Evolutionary conservation across 2,113 vertebrate species (phyloP), one percentile per base, ranked within the genome.

Genomic region (Gobio gobio): DNA sequence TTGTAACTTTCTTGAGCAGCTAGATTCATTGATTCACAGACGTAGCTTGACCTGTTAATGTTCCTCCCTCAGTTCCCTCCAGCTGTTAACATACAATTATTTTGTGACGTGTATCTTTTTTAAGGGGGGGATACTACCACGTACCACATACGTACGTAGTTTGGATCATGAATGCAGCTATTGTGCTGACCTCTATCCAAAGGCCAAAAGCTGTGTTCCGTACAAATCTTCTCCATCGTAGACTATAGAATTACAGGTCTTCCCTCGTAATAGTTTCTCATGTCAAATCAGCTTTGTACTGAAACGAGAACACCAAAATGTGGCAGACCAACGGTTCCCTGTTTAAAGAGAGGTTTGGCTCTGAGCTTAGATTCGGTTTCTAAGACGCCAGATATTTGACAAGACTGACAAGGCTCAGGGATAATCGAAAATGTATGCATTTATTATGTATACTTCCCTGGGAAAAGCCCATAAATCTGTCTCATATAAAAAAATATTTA

Each of bases 351-450:
- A 36, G 79, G 74, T 64, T 76, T 86, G 85, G 77, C 58, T 87
- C 80, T 84, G 51, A 59, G n/a, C 73, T 43, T 49, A 83, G 64
- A 63, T 90, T 86, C 88, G 74, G 40, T 83, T 89, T 85, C 43
- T 6, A 86, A 36, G 90, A 91, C 77, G 88, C 63, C 29, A 83
- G 89, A 92, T 91, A 86, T 89, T 87, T 78, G 91, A 29, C 87
- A 45, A 18, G 36, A 89, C 91, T 91, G 91, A 91, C 84, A 87
- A 87, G 86, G 86, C 82, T 88, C 84, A 61, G 70, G 83, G 86
- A 82, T 88, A 88, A 91, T 87, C 77, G 88, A 81, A 90, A 92
- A 91, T 91, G 87, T 82, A 90, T 91, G 88, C 84, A 70, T 88
- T 64, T 82, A 63, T 45, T 12, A 16, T 29, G 10, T 22, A 58